Evolutionary conservation across 2,888 invertebrate species (phyloP).

Genomic region (Leptarthrus brevirostris): DNA sequence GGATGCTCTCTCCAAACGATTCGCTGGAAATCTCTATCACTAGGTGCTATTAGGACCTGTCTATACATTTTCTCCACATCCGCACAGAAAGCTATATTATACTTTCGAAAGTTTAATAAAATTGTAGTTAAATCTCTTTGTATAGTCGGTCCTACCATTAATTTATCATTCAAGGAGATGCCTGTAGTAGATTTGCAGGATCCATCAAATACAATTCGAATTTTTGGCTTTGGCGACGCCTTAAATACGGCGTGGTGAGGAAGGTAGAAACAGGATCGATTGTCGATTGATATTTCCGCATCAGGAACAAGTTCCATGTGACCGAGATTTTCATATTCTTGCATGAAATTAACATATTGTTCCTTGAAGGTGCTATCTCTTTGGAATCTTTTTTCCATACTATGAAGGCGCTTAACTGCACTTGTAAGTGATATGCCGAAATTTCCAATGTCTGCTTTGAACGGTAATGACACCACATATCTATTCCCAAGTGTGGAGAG

Average conservation of each 20-base stretch:
- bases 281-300: not conserved
- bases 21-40: no score
- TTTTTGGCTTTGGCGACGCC: not conserved
- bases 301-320: constrained; percentile 52
- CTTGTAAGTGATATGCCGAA: not conserved
- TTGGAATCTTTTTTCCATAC: not conserved
- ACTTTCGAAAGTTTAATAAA: no score
- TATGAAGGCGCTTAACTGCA: not conserved
- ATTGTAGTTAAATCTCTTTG: constrained; percentile 14
- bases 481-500: not conserved
- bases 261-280: not conserved
- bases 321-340: constrained; percentile 54
- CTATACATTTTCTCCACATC: no score
- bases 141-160: constrained; percentile 13
- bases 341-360: constrained; percentile 53
- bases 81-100: no score
- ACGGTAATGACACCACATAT: not conserved
- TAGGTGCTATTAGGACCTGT: no score
- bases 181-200: not conserved
- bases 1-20: no score
- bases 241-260: constrained; percentile 16
- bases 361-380: not conserved
- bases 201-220: constrained; percentile 40
- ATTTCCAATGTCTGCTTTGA: not conserved
- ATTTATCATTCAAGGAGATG: constrained; percentile 26